Evolutionary conservation across 2,888 invertebrate genomes (phyloP).

Genomic region (Metellina segmentata): DNA sequence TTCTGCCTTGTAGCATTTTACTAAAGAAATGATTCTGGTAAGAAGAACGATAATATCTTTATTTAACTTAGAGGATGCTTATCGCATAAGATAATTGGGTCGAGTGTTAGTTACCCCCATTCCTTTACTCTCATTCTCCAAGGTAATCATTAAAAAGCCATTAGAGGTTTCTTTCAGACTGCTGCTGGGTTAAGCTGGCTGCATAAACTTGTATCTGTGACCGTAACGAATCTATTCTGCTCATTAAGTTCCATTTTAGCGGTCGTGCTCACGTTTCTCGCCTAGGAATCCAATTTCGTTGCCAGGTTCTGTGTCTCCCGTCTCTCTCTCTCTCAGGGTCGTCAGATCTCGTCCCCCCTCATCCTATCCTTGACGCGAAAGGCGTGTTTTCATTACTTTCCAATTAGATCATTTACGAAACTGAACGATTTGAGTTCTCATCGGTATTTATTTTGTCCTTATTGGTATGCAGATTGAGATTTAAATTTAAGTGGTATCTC

Average conservation of each 20-base stretch:
- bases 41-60: constrained; percentile 22
- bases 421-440: neutral
- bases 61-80: neutral
- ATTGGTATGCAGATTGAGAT: neutral
- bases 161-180: constrained; percentile 22
- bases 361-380: constrained; percentile 12
- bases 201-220: constrained; percentile 41
- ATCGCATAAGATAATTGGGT: constrained; percentile 43
- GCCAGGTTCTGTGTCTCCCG: constrained; percentile 25
- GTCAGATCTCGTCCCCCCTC: neutral
- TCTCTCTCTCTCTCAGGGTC: constrained; percentile 8
- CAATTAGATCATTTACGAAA: constrained; percentile 50
- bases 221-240: constrained; percentile 66
- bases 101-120: constrained; percentile 36
- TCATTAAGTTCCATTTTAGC: constrained; percentile 54
- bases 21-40: neutral
- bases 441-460: neutral
- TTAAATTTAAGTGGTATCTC: too few relatives aligned
- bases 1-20: too few relatives aligned
- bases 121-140: constrained; percentile 17
- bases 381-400: constrained; percentile 45
- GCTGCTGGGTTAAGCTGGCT: neutral
- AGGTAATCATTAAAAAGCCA: constrained; percentile 60
- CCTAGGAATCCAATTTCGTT: constrained; percentile 37
- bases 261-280: constrained; percentile 47